Percentiles rank a stretch among this genome's conserved stretches.
Evolutionary conservation across 2,113 vertebrate species (phyloP).

Genomic region (Coptodon bakossiorum): DNA sequence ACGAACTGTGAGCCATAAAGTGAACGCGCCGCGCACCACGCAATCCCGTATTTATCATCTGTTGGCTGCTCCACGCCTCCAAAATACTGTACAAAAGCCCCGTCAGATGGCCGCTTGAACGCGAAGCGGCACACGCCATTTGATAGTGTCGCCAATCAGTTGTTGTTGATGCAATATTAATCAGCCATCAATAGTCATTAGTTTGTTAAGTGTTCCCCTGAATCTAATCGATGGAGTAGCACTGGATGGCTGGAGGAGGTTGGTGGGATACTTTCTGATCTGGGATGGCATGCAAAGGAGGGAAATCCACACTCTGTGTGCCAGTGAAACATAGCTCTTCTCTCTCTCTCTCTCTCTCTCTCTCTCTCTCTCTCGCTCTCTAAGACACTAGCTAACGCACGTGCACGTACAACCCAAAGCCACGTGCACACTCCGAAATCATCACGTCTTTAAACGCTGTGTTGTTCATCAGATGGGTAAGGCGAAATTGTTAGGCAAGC

Average conservation of each 20-base stretch:
- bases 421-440: not conserved
- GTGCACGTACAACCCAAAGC: not conserved
- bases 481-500: not conserved
- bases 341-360: not conserved
- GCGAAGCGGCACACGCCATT: conserved; percentile 27
- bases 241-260: conserved; percentile 20
- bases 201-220: conserved; percentile 77
- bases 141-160: conserved; percentile 58
- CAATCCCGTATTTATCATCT: conserved; percentile 54
- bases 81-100: conserved; percentile 34
- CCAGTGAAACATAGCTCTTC: conserved; percentile 29
- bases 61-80: conserved; percentile 42
- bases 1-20: conserved; percentile 83
- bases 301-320: conserved; percentile 4
- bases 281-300: conserved; percentile 17
- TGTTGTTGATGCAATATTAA: conserved; percentile 87
- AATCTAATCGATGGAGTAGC: conserved; percentile 74
- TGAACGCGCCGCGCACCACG: conserved; percentile 67
- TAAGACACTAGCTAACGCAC: not conserved
- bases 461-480: not conserved
- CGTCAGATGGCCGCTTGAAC: conserved; percentile 40
- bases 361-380: not conserved
- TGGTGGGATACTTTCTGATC: conserved; percentile 48
- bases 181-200: conserved; percentile 78
- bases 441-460: not conserved